Percentiles rank a stretch among this genome's conserved stretches.
Conservation (phyloP, 2,113 vertebrate species). For the Gulo gulo region DNA sequence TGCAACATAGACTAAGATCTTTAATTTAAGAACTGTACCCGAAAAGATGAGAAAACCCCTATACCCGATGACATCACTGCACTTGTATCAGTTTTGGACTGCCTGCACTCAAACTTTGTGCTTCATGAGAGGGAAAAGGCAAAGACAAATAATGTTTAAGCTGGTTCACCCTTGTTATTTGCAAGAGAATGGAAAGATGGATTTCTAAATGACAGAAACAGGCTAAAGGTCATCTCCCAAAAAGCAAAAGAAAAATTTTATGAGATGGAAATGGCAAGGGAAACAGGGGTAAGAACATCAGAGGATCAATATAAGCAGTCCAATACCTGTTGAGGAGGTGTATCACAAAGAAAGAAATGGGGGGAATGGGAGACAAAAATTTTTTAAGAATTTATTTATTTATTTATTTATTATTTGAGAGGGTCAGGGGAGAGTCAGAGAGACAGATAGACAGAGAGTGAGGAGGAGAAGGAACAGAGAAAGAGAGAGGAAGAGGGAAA, state of each 20-base stretch:
- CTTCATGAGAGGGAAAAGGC: not conserved
- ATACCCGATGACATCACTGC: not conserved
- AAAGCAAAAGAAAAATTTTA: not conserved
- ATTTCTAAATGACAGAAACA: not conserved
- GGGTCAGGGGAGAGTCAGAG: not conserved
- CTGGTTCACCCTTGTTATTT: not conserved
- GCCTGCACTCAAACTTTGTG: not conserved
- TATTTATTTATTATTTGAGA: not conserved
- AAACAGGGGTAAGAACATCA: not conserved
- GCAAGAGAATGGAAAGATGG: not conserved
- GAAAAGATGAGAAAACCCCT: not conserved
- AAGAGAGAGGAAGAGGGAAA: not conserved
- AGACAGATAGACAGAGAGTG: not conserved
- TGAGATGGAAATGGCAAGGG: not conserved
- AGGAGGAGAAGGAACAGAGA: not conserved
- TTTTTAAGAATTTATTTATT: no score
- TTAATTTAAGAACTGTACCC: not conserved
- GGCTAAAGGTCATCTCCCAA: not conserved
- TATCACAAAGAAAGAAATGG: not conserved
- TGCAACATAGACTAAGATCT: not conserved
- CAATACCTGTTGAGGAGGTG: not conserved
- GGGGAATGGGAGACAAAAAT: not conserved
- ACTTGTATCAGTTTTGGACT: not conserved
- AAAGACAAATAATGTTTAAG: not conserved
- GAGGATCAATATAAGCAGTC: not conserved